Base-by-base conservation (phyloP, 1,140 invertebrate species). In the Drosophila pseudoobscura region DNA sequence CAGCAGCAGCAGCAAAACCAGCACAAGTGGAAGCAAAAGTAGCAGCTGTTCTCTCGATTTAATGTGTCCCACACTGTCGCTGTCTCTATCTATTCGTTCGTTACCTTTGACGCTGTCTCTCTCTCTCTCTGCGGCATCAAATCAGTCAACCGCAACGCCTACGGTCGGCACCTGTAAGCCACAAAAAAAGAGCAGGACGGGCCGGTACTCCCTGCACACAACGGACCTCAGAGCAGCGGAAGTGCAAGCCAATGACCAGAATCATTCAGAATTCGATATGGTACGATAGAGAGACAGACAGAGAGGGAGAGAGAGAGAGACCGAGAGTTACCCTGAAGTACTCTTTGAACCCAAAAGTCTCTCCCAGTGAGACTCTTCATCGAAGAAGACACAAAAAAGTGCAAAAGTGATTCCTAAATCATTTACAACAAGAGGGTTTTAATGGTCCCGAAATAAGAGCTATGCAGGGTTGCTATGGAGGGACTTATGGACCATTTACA, bases 191-290 rank as follows among this genome's bases (percentile, higher is more conserved):
- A 39, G 4, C n/a, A 35, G n/a, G 26, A 39, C n/a, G 7, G n/a
- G 15, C n/a, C 22, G 24, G 26, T 17, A 58, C 63, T 44, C 55
- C 45, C 41, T 52, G 41, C 35, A n/a, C 39, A 55, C 52, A 68
- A 50, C 56, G 54, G 41, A 68, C 35, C 56, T 54, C 41, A 47
- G 9, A 9, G 31, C 2, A 87, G 65, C 82, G 82, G 82, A 87
- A 87, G 82, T 87, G 74, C 82, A 62, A 87, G 75, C 83, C 75
- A 88, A 69, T 87, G 82, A 53, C 74, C 83, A 88, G 64, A 87
- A 87, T 76, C 78, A 78, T 59, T 17, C 62, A 85, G 64, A 87
- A 85, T 68, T 78, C 71, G 73, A 84, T 85, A 84, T 75, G 59
- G 47, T 44, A 57, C 54, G 44, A 44, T 45, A 35, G 49, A 61